Percentiles rank a stretch among this genome's conserved stretches.
Evolutionary conservation across 2,797 vertebrate genomes (phyloP).

Genomic region (Syncerus caffer): DNA sequence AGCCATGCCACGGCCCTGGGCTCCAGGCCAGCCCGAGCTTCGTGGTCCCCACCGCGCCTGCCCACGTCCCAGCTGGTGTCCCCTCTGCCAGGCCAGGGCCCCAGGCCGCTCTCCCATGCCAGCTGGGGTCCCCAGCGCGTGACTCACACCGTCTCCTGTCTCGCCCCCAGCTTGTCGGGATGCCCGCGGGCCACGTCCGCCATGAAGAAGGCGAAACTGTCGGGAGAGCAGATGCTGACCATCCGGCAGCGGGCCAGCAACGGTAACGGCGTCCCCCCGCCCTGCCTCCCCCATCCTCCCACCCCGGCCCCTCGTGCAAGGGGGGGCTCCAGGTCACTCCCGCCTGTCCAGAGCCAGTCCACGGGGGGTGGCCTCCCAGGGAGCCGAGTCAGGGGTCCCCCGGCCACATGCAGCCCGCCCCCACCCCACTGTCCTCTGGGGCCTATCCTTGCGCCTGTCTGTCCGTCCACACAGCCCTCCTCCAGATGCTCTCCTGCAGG

Average conservation of each 20-base stretch:
- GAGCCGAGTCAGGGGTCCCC: not conserved
- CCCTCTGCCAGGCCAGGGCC: not conserved
- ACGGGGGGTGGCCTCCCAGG: not conserved
- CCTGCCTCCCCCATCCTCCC: not conserved
- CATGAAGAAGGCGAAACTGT: slow-evolving; percentile 99
- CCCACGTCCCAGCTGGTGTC: accelerated
- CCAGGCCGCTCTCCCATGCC: accelerated
- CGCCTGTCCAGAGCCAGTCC: not conserved
- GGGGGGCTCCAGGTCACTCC: not conserved
- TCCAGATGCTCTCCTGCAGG: not conserved
- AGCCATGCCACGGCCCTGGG: accelerated
- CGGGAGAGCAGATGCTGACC: slow-evolving; percentile 97
- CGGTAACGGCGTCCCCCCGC: slow-evolving; percentile 83
- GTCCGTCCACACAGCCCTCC: not conserved
- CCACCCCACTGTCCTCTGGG: not conserved
- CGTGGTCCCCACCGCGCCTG: accelerated
- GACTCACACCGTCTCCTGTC: slow-evolving; percentile 65
- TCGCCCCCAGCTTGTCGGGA: slow-evolving; percentile 92
- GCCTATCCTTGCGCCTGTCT: not conserved
- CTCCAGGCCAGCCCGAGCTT: accelerated
- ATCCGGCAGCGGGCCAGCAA: slow-evolving; percentile 96
- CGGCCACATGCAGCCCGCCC: accelerated
- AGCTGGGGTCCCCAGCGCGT: not conserved
- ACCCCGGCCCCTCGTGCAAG: accelerated
- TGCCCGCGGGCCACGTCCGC: slow-evolving; percentile 98